Evolutionary conservation across 2,113 vertebrate species (phyloP), one percentile per base, ranked within the genome.

Genomic region (Boleophthalmus pectinirostris): DNA sequence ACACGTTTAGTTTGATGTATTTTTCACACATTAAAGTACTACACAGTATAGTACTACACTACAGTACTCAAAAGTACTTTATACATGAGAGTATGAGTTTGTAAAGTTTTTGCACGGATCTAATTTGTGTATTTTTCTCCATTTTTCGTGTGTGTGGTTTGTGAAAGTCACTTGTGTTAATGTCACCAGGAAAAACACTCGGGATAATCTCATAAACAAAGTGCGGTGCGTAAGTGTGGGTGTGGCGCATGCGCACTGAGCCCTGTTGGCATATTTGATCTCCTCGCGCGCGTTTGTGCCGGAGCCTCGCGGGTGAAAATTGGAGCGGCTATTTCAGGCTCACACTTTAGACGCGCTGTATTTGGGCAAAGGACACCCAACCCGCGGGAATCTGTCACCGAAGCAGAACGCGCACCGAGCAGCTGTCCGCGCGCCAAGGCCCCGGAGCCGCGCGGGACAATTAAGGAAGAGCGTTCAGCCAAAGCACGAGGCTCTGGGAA

Each of bases 341-440:
- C 88, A 77, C 82, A 80, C 84, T 74, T 91, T 85, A 85, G 35
- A 65, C 35, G 51, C 7, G 7, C 91, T 93, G 77, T 91, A 92
- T 86, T 92, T 83, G 92, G 92, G 73, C 74, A 58, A 85, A 72
- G 69, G 92, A 92, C 90, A 94, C 80, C 56, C 88, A 92, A 92
- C 86, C 91, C 90, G 47, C n/a, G 51, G 89, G 90, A 94, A 94
- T 94, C 21, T 90, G 91, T 84, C 61, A 64, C 85, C 79, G 79
- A 84, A 91, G 91, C 90, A 88, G 69, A 89, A 90, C 84, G 73
- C 38, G 29, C 74, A 84, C 67, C 84, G 77, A 72, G 15, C 79
- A 79, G 80, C 80, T 80, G 86, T 73, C 74, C 43, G 57, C 46
- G 75, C 68, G 7, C 68, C 70, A 9, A 23, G 9, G 2, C 23